Conservation (phyloP, 2,113 vertebrate species). For the Gobiocypris rarus region DNA sequence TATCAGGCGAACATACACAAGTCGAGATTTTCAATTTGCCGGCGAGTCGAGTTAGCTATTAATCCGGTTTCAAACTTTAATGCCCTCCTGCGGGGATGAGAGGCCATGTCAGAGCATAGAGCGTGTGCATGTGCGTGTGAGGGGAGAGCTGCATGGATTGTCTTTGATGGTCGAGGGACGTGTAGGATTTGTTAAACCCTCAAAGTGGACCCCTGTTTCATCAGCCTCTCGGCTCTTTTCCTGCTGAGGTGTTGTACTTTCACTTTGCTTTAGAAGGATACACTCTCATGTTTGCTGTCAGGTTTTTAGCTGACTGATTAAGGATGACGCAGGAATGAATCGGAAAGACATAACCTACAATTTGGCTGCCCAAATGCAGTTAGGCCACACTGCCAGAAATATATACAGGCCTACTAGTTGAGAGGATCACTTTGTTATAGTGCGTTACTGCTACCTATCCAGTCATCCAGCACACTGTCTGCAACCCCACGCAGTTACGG, state of each 20-base stretch:
- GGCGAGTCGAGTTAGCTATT: slow-evolving; percentile 70
- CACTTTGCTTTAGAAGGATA: slow-evolving; percentile 31
- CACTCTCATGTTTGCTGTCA: slow-evolving; percentile 6
- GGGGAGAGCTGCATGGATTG: slow-evolving; percentile 61
- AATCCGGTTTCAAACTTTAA: slow-evolving; percentile 73
- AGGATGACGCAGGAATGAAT: not conserved
- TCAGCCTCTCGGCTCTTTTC: slow-evolving; percentile 58
- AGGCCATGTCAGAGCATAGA: slow-evolving; percentile 61
- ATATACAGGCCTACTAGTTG: not conserved
- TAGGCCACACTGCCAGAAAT: not conserved
- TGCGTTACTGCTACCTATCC: slow-evolving; percentile 50
- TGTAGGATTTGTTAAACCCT: slow-evolving; percentile 67
- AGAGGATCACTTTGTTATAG: slow-evolving; percentile 32
- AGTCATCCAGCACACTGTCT: slow-evolving; percentile 61
- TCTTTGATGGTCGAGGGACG: slow-evolving; percentile 70
- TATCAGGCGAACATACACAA: slow-evolving; percentile 65
- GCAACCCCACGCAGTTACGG: slow-evolving; percentile 57
- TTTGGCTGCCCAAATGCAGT: not conserved
- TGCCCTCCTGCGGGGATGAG: slow-evolving; percentile 69
- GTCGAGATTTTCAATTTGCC: slow-evolving; percentile 65
- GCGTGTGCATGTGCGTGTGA: slow-evolving; percentile 15
- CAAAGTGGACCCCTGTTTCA: slow-evolving; percentile 74
- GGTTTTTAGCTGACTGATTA: slow-evolving; percentile 33
- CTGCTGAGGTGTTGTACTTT: slow-evolving; percentile 46
- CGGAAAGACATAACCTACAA: not conserved